phyloP scores from a whole-genome alignment of 2,113 vertebrate genomes.

The sheep (Ovis aries) region ARS-UI_Ramb_v3.0 NC_056059.1:39744001-39744500 shows the following conservation, averaged over 20 bases:
- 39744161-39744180: background rate
- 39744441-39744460: no score
- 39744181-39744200: background rate
- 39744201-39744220: background rate
- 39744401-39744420: no score
- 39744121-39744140: background rate
- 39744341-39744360: background rate
- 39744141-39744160: background rate
- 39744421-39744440: rapidly evolving
- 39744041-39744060: background rate
- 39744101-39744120: background rate
- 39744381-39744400: background rate
- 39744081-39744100: background rate
- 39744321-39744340: background rate
- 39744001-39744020: background rate
- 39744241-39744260: background rate
- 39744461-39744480: no score
- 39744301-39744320: background rate
- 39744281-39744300: background rate
- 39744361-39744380: background rate
- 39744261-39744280: background rate
- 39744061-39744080: background rate
- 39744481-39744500: no score
- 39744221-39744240: background rate
- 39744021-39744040: background rate